A percentile compares a stretch with the other conserved stretches of the same genome.
These are phyloP conservation scores for Mesopsocus fuscifrons DNA, from an alignment of 2,888 invertebrate genomes.

Conservation along the genomic window DNA sequence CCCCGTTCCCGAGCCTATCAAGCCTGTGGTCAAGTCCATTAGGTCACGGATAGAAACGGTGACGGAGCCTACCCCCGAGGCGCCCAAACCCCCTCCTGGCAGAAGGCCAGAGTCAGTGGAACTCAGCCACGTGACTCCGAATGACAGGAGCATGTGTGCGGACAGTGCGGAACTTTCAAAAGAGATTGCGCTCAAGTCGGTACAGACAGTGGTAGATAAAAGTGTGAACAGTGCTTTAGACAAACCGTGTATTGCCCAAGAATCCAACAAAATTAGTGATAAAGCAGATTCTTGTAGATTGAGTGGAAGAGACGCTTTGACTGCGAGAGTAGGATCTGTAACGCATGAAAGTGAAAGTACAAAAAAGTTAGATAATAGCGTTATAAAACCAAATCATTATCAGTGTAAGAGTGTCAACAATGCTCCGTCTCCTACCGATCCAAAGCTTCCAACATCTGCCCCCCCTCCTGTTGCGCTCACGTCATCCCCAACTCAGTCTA, in stretches of 20 bases:
- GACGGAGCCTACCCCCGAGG: no score
- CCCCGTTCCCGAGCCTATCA: not conserved
- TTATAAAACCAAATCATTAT: conserved; percentile 2
- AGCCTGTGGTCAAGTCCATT: not conserved
- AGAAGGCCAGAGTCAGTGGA: no score
- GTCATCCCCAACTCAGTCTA: conserved; percentile 16
- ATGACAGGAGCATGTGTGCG: not conserved
- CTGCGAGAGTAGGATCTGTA: no score
- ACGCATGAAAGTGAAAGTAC: conserved; percentile 6
- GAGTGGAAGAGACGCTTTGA: no score
- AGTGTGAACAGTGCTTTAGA: not conserved
- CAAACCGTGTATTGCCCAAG: not conserved
- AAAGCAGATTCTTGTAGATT: not conserved
- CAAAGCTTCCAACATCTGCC: conserved; percentile 13
- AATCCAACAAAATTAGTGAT: conserved; percentile 2
- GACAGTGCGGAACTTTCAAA: not conserved
- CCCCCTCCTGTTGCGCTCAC: conserved; percentile 11
- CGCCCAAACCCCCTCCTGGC: no score
- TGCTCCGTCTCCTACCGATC: conserved; percentile 2
- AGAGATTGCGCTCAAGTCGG: not conserved
- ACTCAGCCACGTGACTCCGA: no score
- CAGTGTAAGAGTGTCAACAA: not conserved
- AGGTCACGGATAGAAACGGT: no score
- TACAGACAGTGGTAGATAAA: not conserved
- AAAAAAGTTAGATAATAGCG: conserved; percentile 2